A percentile compares a stretch with the other conserved stretches of the same genome.
phyloP scores from a whole-genome alignment of 2,797 vertebrate species.

The Tapirus indicus region DNA sequence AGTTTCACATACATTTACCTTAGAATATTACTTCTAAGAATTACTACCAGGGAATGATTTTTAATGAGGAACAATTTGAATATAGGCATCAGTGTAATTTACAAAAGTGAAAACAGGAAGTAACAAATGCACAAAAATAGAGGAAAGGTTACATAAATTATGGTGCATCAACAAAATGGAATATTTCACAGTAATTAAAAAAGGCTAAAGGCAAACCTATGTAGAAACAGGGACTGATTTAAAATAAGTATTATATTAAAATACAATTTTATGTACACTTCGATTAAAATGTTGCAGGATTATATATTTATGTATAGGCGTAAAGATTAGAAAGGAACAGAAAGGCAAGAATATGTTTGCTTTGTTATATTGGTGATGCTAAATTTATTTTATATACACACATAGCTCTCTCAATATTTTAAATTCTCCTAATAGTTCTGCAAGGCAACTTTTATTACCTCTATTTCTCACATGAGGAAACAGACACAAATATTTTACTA shows the following conservation, averaged over 20 bases:
- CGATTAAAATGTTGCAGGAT: not conserved
- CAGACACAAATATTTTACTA: not conserved
- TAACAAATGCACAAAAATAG: not conserved
- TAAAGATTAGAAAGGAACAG: not conserved
- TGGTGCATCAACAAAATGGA: not conserved
- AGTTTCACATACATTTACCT: conserved; percentile 26
- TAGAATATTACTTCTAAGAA: not conserved
- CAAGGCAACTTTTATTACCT: not conserved
- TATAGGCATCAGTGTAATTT: not conserved
- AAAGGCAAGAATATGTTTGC: not conserved
- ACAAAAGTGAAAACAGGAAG: not conserved
- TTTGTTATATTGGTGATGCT: conserved; percentile 2
- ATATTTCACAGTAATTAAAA: conserved; percentile 5
- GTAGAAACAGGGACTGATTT: not conserved
- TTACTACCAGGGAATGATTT: not conserved
- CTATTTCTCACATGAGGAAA: not conserved
- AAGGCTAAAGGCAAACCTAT: not conserved
- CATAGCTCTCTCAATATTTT: not conserved
- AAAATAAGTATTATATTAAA: not conserved
- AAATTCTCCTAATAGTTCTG: not conserved
- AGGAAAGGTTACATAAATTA: not conserved
- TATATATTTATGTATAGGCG: not conserved
- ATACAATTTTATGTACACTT: not conserved
- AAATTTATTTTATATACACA: not conserved
- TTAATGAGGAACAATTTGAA: not conserved